A percentile compares a stretch with the other conserved stretches of the same genome.
These are phyloP conservation scores for Prietella phreatophila DNA, from an alignment of 2,113 vertebrate genomes.

Conservation along the genomic window DNA sequence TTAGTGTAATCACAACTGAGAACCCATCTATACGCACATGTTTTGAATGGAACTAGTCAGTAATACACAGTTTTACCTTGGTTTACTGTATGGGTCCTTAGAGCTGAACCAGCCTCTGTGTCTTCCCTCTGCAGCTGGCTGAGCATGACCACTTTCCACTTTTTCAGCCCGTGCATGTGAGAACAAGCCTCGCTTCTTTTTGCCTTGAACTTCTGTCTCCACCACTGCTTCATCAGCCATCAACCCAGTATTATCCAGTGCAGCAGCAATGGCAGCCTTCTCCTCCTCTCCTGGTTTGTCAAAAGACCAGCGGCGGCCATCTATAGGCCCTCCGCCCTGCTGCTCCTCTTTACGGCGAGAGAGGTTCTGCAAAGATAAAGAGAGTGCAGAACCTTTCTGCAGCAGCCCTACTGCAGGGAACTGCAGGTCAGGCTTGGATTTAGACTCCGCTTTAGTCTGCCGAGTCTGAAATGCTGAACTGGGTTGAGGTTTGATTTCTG, in stretches of 20 bases:
- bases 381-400: constrained; percentile 66
- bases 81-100: constrained; percentile 84
- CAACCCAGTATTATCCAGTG: constrained; percentile 70
- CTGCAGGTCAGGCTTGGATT: constrained; percentile 56
- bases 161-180: constrained; percentile 67
- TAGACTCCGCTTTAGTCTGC: constrained; percentile 20
- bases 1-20: constrained; percentile 51
- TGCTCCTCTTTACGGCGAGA: constrained; percentile 62
- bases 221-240: constrained; percentile 46
- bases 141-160: constrained; percentile 60
- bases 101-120: constrained; percentile 83
- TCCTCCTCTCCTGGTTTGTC: constrained; percentile 77
- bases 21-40: background rate
- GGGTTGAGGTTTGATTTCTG: constrained; percentile 10
- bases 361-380: constrained; percentile 73
- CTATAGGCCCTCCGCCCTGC: constrained; percentile 48
- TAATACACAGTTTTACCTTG: constrained; percentile 75
- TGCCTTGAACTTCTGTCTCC: constrained; percentile 64
- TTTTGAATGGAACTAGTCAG: background rate
- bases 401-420: constrained; percentile 61
- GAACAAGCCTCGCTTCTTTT: constrained; percentile 75
- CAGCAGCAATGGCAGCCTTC: constrained; percentile 75
- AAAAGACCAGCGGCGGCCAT: constrained; percentile 68
- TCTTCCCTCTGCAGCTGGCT: constrained; percentile 69
- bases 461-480: background rate